Evolutionary conservation across 92 coral and sea anemone species (phyloP).

Genomic region (Heteractis magnifica): DNA sequence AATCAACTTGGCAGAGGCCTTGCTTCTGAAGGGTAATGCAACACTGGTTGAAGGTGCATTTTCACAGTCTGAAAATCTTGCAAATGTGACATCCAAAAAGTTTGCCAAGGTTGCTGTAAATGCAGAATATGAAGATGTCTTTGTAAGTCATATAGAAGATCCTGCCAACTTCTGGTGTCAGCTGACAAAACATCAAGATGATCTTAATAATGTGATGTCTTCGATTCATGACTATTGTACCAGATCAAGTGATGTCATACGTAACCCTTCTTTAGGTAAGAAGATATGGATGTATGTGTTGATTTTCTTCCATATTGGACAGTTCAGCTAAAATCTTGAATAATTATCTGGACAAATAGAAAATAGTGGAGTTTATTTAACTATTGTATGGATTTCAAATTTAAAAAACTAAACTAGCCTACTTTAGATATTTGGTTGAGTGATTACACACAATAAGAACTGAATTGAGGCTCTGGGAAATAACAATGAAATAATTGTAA

Average conservation of each 20-base stretch:
- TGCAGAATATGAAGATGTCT: slow-evolving; percentile 81
- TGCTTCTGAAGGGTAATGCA: slow-evolving; percentile 67
- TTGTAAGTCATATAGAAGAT: slow-evolving; percentile 73
- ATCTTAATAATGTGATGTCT: slow-evolving; percentile 75
- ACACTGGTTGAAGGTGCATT: slow-evolving; percentile 60
- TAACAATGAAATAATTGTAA: too few species aligned
- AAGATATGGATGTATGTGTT: neutral
- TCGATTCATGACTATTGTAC: slow-evolving; percentile 61
- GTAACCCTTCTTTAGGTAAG: slow-evolving; percentile 64
- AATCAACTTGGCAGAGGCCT: slow-evolving; percentile 70
- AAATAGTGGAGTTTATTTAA: too few species aligned
- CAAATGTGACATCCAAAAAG: slow-evolving; percentile 49
- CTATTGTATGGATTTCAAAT: too few species aligned
- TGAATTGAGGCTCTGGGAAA: too few species aligned
- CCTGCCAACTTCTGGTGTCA: slow-evolving; percentile 95
- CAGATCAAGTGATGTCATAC: slow-evolving; percentile 36
- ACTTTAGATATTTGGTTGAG: too few species aligned
- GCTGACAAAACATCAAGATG: slow-evolving; percentile 50
- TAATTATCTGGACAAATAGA: too few species aligned
- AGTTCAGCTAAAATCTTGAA: too few species aligned
- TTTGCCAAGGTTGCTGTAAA: slow-evolving; percentile 49
- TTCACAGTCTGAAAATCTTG: slow-evolving; percentile 58
- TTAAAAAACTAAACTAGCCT: too few species aligned
- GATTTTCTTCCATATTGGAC: neutral
- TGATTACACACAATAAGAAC: too few species aligned